These are phyloP conservation scores for Podocnemis expansa DNA, from an alignment of 2,113 vertebrate species.

Conservation along the genomic window DNA sequence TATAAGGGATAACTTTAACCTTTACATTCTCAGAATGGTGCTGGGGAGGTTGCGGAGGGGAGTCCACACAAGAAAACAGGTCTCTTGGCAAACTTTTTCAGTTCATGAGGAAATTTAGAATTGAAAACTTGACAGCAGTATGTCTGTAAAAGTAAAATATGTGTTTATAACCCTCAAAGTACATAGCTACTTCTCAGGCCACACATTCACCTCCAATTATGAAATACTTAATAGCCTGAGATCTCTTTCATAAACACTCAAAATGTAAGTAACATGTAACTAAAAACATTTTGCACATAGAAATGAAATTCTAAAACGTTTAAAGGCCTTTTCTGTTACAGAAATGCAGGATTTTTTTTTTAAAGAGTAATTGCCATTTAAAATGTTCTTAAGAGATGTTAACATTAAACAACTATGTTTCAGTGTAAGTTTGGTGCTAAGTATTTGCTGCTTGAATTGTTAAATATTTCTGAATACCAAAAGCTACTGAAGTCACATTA, in stretches of 20 bases:
- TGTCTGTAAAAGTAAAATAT: neutral
- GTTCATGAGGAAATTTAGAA: neutral
- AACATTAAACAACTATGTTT: neutral
- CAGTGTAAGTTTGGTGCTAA: neutral
- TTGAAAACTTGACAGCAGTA: neutral
- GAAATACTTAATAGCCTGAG: neutral
- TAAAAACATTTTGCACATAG: neutral
- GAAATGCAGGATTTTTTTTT: neutral
- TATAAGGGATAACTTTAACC: neutral
- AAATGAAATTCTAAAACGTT: neutral
- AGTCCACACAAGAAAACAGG: neutral
- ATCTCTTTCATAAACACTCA: neutral
- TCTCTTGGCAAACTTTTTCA: neutral
- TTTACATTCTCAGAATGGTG: neutral
- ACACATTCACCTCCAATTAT: neutral
- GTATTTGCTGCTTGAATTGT: neutral
- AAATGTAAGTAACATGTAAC: neutral
- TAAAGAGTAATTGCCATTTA: neutral
- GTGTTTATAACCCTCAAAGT: neutral
- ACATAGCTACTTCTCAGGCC: neutral
- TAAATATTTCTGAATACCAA: neutral
- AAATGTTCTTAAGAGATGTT: neutral
- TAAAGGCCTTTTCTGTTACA: neutral
- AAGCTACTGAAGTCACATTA: constrained; percentile 16
- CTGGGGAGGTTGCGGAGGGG: neutral